Base-by-base conservation (phyloP, 2,888 invertebrate genomes). In the Latrodectus hesperus region DNA sequence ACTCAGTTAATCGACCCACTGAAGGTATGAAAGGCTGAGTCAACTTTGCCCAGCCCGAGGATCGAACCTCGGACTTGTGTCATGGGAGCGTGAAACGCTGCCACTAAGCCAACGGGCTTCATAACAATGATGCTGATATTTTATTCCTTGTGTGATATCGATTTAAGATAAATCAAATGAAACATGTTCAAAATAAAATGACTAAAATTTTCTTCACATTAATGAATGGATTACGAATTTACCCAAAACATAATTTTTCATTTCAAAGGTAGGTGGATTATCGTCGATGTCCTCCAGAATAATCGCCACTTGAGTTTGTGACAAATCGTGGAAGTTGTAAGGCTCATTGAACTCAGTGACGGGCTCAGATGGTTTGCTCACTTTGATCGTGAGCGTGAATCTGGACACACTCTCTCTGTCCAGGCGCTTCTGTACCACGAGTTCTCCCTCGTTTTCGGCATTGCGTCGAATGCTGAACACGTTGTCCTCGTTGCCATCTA, bases 271-370 rank as follows among this genome's bases (percentile, higher is more conserved):
- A 0, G 96, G 96, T 60, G 94, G 92, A 91, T 96, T 96, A 90
- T 96, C 96, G 90, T 96, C 96, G 22, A 96, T 93, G 90, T 96
- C 96, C 3, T 94, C 89, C 0, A 96, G 92, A 91, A 93, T 94
- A 2, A 96, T 93, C 0, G 94, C 91, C 0, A 96, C 93, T 91
- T 95, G 95, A 6, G 95, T 93, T 92, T 90, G 81, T 38, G 88
- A 89, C 14, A 90, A 67, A 87, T 95, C 95, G 0, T 95, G 94
- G 0, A 95, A 94, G 91, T 96, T 95, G 93, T 95, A 93, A 5
- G 93, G 92, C 49, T 89, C 78, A 0, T 77, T 73, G 26, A 86
- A 81, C 51, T 80, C 65, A 16, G 74, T 70, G 1, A 81, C 65
- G 0, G 84, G 80, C 12, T 87, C 84, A 5, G 89, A 88, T 11